These are phyloP conservation scores for Dermatemys mawii DNA, from an alignment of 2,113 vertebrate species.

Conservation along the genomic window DNA sequence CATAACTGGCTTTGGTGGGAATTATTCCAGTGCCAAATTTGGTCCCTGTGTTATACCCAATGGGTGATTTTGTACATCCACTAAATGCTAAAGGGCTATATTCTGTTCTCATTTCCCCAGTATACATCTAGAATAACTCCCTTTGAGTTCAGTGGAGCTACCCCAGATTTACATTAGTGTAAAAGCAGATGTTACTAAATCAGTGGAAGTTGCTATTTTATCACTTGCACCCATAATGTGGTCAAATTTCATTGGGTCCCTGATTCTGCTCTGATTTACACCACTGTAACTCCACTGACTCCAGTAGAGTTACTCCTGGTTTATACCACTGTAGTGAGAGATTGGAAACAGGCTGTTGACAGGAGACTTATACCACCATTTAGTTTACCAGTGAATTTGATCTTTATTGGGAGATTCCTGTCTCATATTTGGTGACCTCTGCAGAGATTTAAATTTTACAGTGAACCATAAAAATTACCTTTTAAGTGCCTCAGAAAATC, in stretches of 20 bases:
- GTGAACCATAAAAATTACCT: background rate
- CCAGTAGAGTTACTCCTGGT: background rate
- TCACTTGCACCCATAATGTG: background rate
- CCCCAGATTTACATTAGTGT: background rate
- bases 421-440: background rate
- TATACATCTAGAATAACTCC: no score
- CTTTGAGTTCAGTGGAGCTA: background rate
- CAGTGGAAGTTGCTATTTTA: background rate
- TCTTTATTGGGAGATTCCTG: background rate
- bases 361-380: rapidly evolving
- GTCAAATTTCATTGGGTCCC: background rate
- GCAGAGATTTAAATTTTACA: background rate
- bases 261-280: background rate
- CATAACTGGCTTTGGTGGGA: background rate
- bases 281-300: background rate
- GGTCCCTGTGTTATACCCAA: background rate
- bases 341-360: background rate
- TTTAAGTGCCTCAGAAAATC: background rate
- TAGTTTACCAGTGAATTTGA: background rate
- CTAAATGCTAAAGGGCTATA: background rate
- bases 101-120: background rate
- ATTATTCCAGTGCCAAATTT: background rate
- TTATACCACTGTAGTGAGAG: background rate
- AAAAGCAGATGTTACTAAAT: background rate
- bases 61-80: background rate